Base-by-base conservation (phyloP, 2,797 vertebrate genomes). In the Sphaeramia orbicularis region DNA sequence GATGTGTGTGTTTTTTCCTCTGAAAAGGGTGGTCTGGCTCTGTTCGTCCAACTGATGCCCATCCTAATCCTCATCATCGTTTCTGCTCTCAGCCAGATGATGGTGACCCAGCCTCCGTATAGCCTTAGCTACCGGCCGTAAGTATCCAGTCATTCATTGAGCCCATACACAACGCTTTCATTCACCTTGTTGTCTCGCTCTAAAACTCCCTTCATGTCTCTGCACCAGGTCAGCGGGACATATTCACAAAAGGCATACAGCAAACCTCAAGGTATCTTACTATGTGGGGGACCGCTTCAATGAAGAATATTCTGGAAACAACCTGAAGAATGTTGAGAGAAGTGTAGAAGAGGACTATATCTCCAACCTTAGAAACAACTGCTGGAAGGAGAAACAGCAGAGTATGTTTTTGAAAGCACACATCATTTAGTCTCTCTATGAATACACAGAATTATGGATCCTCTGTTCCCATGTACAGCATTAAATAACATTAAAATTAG, bases 361-460 rank as follows among this genome's bases (percentile, higher is more conserved):
- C 53, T 96, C 97, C 64, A 99, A 98, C 78, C 95, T 99, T 55
- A 93, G 97, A 76, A 99, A 99, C 88, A 99, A 99, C 91, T 99
- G 98, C 90, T 99, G 98, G 98, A 99, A 98, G 45, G 98, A 99
- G 85, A 99, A 98, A 84, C 98, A 99, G 78, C 97, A 99, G 76
- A 99, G 98, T 99, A 83, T 94, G 97, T 95, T 53, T 2, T 38
- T 21, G 7, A 10, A 21, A 9, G 15, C 14, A 16, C 7, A 30
- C 7, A 7, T 3, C 27, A 30, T 30, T 30, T 7, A 30, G 27
- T 30, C 27, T 30, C 27, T 4, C 27, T 30, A 7, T 30, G 27
- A 30, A 30, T 30, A 30, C 3, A 4, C 7, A 30, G n/a, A 3
- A 30, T 7, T 30, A 4, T 30, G 27, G 27, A n/a, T n/a, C n/a